phyloP scores from a whole-genome alignment of 2,888 invertebrate genomes.

The Ophioninae sp. region DNA sequence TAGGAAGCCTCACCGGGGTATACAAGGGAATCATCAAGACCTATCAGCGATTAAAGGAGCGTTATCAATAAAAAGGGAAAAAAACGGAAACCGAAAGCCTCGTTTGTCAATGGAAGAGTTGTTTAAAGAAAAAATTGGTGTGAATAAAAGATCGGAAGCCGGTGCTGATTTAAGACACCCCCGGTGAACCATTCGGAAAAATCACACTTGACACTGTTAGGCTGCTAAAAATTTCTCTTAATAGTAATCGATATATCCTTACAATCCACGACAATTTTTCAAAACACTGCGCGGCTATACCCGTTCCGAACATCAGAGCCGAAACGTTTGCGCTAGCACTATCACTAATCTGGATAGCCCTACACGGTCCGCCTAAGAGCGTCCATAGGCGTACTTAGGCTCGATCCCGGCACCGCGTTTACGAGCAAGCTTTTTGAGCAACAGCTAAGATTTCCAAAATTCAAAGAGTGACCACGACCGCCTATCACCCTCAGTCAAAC shows the following conservation, averaged over 20 bases:
- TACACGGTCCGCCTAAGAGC: conserved; percentile 3
- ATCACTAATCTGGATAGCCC: conserved; percentile 64
- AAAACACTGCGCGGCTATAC: conserved; percentile 28
- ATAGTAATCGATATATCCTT: conserved; percentile 22
- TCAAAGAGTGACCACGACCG: not conserved
- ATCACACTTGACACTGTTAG: not conserved
- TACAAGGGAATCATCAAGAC: too few species aligned
- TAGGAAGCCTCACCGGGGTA: too few species aligned
- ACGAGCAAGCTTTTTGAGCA: conserved; percentile 5
- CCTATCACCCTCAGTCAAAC: conserved; percentile 15
- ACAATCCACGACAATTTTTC: conserved; percentile 36
- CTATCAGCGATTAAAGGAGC: too few species aligned
- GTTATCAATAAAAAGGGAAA: not conserved
- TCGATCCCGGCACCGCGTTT: conserved; percentile 20
- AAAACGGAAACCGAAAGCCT: not conserved
- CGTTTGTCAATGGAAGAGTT: not conserved
- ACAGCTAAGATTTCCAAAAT: not conserved
- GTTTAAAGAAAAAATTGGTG: not conserved
- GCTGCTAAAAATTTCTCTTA: not conserved
- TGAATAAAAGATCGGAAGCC: conserved; percentile 1
- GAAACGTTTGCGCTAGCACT: conserved; percentile 35
- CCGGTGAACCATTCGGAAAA: not conserved
- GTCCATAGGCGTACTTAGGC: too few species aligned
- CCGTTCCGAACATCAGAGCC: conserved; percentile 38
- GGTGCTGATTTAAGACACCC: not conserved